These are phyloP conservation scores for Strigamia maritima DNA, from an alignment of 2,888 invertebrate species.

Conservation along the genomic window DNA sequence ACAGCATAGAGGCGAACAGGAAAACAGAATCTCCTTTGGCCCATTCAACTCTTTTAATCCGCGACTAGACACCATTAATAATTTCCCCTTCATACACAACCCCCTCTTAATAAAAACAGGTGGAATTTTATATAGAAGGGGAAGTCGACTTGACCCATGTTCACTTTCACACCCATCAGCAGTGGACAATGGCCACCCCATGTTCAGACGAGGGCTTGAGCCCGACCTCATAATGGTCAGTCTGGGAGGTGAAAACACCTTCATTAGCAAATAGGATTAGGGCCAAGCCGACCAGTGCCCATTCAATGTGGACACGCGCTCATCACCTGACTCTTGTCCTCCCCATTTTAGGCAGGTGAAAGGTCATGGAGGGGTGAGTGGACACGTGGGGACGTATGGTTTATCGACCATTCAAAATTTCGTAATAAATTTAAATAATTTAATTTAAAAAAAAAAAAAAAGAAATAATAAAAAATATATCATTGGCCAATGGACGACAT, in stretches of 20 bases:
- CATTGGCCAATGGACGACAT: background rate
- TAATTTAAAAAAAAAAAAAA: too few species aligned
- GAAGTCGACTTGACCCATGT: background rate
- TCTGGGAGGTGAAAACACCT: conserved; percentile 15
- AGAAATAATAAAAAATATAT: too few species aligned
- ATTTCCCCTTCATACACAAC: background rate
- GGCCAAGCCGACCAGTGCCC: background rate
- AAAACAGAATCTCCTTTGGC: background rate
- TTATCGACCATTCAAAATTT: background rate
- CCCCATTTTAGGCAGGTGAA: background rate
- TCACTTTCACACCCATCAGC: conserved; percentile 15
- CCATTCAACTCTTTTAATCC: conserved; percentile 15
- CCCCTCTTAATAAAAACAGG: conserved; percentile 2
- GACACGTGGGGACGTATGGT: background rate
- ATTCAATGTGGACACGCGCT: conserved; percentile 1
- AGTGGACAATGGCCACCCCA: conserved; percentile 15
- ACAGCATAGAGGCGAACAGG: background rate
- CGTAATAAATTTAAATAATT: too few species aligned
- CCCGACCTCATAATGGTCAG: conserved; percentile 13
- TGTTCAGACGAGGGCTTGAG: background rate
- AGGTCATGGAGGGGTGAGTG: conserved; percentile 8
- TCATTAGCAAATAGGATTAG: background rate
- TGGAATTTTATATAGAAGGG: conserved; percentile 1
- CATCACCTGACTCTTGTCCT: conserved; percentile 15
- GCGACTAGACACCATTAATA: conserved; percentile 15